A percentile compares a stretch with the other conserved stretches of the same genome.
phyloP scores from a whole-genome alignment of 2,888 invertebrate genomes.

The Mycalesis mineus region DNA sequence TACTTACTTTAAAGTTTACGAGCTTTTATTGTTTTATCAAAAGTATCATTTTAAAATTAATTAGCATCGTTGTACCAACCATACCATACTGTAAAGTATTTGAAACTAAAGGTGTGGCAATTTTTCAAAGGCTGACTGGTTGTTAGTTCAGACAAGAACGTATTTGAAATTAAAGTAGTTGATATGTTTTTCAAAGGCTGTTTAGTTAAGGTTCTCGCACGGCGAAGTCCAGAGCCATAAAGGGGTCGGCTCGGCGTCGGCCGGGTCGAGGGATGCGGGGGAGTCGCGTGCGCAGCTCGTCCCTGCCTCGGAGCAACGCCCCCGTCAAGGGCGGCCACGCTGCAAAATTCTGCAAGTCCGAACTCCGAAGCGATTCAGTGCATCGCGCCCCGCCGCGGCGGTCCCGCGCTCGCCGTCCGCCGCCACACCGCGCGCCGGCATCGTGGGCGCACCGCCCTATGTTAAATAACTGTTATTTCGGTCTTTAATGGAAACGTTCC shows the following conservation, averaged over 20 bases:
- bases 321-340: conserved; percentile 78
- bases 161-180: not conserved
- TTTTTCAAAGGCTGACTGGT: not conserved
- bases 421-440: conserved; percentile 47
- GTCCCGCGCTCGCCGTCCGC: conserved; percentile 66
- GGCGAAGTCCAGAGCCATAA: conserved; percentile 17
- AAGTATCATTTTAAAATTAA: too few species aligned
- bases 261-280: conserved; percentile 54
- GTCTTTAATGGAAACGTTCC: conserved; percentile 72
- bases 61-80: too few species aligned
- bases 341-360: conserved; percentile 77
- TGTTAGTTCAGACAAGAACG: too few species aligned
- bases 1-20: too few species aligned
- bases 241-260: conserved; percentile 41
- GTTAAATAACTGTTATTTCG: conserved; percentile 75
- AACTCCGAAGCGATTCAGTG: conserved; percentile 73
- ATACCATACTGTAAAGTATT: too few species aligned
- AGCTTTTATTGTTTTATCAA: too few species aligned
- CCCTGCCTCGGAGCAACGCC: conserved; percentile 78
- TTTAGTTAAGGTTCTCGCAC: not conserved
- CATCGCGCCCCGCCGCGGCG: conserved; percentile 77
- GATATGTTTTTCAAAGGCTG: not conserved
- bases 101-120: not conserved
- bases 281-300: conserved; percentile 75
- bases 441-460: conserved; percentile 62